Evolutionary conservation across 2,113 vertebrate genomes (phyloP), one percentile per base, ranked within the genome.

Genomic region (Eira barbara): DNA sequence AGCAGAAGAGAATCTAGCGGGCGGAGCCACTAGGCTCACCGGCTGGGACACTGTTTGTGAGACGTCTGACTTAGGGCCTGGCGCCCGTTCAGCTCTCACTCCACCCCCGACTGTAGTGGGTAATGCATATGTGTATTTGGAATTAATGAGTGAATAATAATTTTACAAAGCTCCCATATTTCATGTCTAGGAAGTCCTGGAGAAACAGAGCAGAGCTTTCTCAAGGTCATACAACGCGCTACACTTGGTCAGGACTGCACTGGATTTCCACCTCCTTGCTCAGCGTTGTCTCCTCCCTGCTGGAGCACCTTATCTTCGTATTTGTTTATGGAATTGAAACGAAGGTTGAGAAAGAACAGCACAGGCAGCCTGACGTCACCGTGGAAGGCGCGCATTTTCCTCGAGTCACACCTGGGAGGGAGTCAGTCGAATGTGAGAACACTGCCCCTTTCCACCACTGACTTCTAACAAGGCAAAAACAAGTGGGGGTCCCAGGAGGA

Each of bases 1-100:
- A 21, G 3, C 47, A 15, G 31, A 31, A 7, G 6, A 12, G 10
- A 23, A 9, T 2, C 14, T 1, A 7, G 12, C 39, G 6, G 31
- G 27, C 7, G 7, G 80, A 12, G 34, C 25, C 39, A 3, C 12
- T 2, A 0, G 18, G 34, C 76, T 42, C 7, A 7, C 1, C 0
- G 71, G 49, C 61, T 1, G 1, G 31, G 18, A 8, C 2, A 4
- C 7, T 7, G 2, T 31, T 6, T 23, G 31, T 3, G 8, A n/a
- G 76, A 7, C 59, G 1, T 13, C 29, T 20, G 69, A 57, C 84
- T 52, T n/a, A 0, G 61, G 2, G 29, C n/a, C 49, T 25, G 42
- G 18, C 23, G 10, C 39, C 17, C 7, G 1, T 9, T 21, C 4
- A 34, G 45, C n/a, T 7, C 42, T 61, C 17, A 17, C n/a, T 59